These are phyloP conservation scores for Coracias cyanogaster DNA, from an alignment of 2,797 vertebrate species.

Conservation along the genomic window DNA sequence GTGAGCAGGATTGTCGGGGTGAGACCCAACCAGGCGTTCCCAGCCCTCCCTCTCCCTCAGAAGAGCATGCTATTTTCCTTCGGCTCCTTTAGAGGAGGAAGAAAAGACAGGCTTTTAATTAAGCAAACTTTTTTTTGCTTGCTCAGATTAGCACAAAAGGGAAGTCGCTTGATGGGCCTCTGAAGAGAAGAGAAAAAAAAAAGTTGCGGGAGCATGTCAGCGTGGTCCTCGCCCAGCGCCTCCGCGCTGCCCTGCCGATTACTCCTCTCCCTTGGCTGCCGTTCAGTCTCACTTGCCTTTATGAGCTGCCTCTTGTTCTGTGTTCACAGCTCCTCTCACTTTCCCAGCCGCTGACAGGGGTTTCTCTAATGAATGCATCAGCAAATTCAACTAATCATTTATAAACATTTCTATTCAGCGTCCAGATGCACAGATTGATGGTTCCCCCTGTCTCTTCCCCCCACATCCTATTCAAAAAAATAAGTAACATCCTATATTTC, in stretches of 20 bases:
- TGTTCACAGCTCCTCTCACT: conserved; percentile 61
- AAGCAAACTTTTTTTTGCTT: conserved; percentile 63
- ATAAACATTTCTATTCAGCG: conserved; percentile 69
- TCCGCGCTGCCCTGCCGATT: conserved; percentile 43
- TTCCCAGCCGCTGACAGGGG: conserved; percentile 54
- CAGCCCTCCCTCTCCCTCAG: conserved; percentile 63
- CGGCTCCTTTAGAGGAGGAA: conserved; percentile 11
- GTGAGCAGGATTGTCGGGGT: conserved; percentile 52
- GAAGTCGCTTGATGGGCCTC: conserved; percentile 54
- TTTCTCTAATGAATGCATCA: conserved; percentile 69
- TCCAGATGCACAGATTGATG: conserved; percentile 29
- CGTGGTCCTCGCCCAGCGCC: conserved; percentile 38
- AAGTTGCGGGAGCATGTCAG: conserved; percentile 48
- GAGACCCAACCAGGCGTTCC: conserved; percentile 53
- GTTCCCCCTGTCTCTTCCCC: neutral
- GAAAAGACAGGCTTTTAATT: conserved; percentile 72
- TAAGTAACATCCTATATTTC: conserved; percentile 9
- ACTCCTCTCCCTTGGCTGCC: conserved; percentile 75
- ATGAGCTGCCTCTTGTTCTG: conserved; percentile 75
- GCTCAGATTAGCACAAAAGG: conserved; percentile 67
- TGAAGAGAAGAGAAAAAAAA: neutral
- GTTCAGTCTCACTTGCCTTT: conserved; percentile 77
- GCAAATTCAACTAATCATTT: conserved; percentile 70
- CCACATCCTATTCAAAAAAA: neutral
- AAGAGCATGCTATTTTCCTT: conserved; percentile 43